phyloP scores from a whole-genome alignment of 2,888 invertebrate genomes.

The Agrotis exclamationis region DNA sequence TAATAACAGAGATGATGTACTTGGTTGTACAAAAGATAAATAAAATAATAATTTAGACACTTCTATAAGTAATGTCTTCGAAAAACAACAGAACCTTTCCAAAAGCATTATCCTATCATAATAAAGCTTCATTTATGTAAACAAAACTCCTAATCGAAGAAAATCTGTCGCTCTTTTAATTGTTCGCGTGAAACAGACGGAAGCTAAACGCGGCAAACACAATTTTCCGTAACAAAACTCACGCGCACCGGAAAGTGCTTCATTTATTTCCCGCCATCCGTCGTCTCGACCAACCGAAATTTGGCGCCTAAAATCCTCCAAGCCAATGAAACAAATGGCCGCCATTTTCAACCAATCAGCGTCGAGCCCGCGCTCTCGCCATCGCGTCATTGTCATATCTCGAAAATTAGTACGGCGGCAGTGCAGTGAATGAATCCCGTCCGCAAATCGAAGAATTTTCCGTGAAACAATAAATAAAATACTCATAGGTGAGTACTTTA shows the following conservation, averaged over 20 bases:
- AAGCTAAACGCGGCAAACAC: constrained; percentile 84
- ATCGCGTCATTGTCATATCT: constrained; percentile 90
- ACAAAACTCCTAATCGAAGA: constrained; percentile 45
- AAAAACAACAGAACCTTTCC: background rate
- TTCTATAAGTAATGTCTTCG: background rate
- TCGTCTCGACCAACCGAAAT: constrained; percentile 89
- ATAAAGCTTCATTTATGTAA: constrained; percentile 24
- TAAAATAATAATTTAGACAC: background rate
- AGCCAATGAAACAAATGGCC: constrained; percentile 86
- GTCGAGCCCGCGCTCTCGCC: constrained; percentile 89
- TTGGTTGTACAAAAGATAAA: too few relatives aligned
- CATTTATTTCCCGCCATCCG: constrained; percentile 89
- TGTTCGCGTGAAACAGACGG: constrained; percentile 70
- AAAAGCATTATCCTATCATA: background rate
- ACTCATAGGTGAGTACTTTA: constrained; percentile 79
- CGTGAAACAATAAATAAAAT: constrained; percentile 81
- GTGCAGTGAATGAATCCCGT: constrained; percentile 91
- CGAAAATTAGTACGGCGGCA: constrained; percentile 89
- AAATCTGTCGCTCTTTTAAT: constrained; percentile 60
- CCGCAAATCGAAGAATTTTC: constrained; percentile 88
- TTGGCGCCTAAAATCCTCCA: constrained; percentile 86
- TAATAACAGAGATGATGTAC: too few relatives aligned
- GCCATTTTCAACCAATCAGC: constrained; percentile 89
- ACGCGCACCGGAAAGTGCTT: constrained; percentile 86
- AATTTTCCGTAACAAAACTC: constrained; percentile 87